These are phyloP conservation scores for Okamejei kenojei DNA, from an alignment of 2,797 vertebrate genomes.

Conservation along the genomic window DNA sequence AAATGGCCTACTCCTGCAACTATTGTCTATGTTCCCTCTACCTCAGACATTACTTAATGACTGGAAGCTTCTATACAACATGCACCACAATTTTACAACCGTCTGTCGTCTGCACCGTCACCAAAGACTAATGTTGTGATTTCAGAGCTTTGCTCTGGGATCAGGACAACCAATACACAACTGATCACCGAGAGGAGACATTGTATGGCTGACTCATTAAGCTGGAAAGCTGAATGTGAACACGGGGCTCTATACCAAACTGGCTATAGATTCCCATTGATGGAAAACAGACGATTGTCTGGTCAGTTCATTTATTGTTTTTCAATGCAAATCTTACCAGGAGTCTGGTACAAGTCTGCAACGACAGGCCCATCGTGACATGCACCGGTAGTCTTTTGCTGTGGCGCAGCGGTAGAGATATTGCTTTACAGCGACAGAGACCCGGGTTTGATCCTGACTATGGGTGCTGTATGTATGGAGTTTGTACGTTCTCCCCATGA, in stretches of 20 bases:
- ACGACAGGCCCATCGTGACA: not conserved
- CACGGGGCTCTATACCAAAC: not conserved
- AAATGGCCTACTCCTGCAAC: too few relatives aligned
- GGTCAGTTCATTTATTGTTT: not conserved
- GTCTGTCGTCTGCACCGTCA: not conserved
- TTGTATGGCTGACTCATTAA: not conserved
- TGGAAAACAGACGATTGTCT: not conserved
- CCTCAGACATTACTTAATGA: not conserved
- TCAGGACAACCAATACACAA: not conserved
- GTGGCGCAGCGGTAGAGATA: too few relatives aligned
- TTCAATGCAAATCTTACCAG: conserved; percentile 8
- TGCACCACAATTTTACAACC: not conserved
- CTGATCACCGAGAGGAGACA: not conserved
- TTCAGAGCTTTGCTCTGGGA: not conserved
- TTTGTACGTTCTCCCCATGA: too few relatives aligned
- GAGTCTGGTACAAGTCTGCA: not conserved
- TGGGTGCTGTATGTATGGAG: too few relatives aligned
- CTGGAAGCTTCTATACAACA: not conserved
- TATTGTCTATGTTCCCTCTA: not conserved
- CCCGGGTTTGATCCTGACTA: too few relatives aligned
- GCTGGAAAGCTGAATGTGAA: not conserved
- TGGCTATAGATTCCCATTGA: not conserved
- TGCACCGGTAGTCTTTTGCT: not conserved
- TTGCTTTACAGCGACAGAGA: too few relatives aligned
- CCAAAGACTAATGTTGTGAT: not conserved